These are phyloP conservation scores for Drosophila longiperda DNA, from an alignment of 2,888 invertebrate species.

Conservation along the genomic window DNA sequence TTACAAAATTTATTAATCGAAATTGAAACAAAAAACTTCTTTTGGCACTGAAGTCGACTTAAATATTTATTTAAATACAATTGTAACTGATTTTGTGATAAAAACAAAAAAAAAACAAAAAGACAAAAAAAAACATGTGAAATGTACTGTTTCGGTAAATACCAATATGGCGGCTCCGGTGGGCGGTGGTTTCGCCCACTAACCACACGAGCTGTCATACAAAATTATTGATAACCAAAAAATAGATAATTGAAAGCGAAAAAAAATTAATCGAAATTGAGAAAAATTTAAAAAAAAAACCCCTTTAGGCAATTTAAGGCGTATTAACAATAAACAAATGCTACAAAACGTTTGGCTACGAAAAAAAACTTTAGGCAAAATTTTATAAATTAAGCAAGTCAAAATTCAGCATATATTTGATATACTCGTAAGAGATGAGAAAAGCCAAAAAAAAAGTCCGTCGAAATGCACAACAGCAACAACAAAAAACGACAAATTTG, in stretches of 20 bases:
- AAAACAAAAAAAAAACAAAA: conserved; percentile 66
- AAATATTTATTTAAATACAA: conserved; percentile 82
- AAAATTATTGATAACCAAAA: conserved; percentile 78
- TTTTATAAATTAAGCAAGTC: conserved; percentile 74
- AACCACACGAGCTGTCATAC: conserved; percentile 58
- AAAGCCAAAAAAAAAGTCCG: conserved; percentile 50
- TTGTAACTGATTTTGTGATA: conserved; percentile 86
- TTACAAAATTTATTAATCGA: conserved; percentile 78
- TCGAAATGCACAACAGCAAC: conserved; percentile 38
- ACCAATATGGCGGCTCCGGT: conserved; percentile 66
- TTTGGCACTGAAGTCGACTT: conserved; percentile 62
- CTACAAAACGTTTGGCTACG: conserved; percentile 66
- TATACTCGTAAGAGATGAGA: conserved; percentile 42
- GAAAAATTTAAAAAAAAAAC: conserved; percentile 49
- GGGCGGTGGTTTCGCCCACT: conserved; percentile 31
- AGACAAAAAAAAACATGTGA: conserved; percentile 77
- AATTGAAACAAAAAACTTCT: conserved; percentile 35
- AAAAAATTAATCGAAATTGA: conserved; percentile 51
- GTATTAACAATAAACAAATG: conserved; percentile 83
- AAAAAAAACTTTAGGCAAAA: conserved; percentile 81
- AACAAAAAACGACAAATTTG: conserved; percentile 19
- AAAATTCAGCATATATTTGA: conserved; percentile 68
- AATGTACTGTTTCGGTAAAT: conserved; percentile 76
- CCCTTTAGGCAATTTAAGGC: conserved; percentile 84
- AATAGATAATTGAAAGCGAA: conserved; percentile 75